Percentiles rank a stretch among this genome's conserved stretches.
phyloP scores from a whole-genome alignment of 2,113 vertebrate genomes.

The Amphiprion ocellaris region DNA sequence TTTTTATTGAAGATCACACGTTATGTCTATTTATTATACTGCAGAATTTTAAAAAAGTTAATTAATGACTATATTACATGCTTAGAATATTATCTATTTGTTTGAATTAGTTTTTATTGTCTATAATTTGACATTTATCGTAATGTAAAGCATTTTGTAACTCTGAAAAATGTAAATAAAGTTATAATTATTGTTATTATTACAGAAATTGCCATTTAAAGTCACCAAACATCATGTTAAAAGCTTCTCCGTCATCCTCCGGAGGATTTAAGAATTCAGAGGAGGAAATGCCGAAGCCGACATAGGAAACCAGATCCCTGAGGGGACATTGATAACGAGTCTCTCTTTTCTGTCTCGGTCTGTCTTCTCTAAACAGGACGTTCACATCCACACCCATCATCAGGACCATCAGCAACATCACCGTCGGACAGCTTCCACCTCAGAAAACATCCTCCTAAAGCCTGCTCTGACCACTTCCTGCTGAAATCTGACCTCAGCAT shows the following conservation, averaged over 20 bases:
- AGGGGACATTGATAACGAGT: constrained; percentile 43
- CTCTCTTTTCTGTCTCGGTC: not conserved
- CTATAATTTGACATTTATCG: too few species aligned
- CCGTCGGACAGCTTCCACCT: constrained; percentile 10
- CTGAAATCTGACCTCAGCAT: not conserved
- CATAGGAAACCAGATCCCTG: constrained; percentile 60
- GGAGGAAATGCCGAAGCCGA: constrained; percentile 66
- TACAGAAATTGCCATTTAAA: too few species aligned
- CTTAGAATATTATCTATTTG: too few species aligned
- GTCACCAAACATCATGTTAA: too few species aligned
- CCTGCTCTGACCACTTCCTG: constrained; percentile 18
- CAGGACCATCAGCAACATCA: constrained; percentile 13
- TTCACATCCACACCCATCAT: constrained; percentile 57
- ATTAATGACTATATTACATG: too few species aligned
- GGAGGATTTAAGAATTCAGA: constrained; percentile 9
- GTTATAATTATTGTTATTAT: too few species aligned
- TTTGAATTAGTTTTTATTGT: too few species aligned
- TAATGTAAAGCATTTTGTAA: too few species aligned
- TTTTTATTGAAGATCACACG: too few species aligned
- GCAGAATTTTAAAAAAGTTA: too few species aligned
- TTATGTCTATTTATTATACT: too few species aligned
- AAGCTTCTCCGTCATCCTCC: not conserved
- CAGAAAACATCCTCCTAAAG: constrained; percentile 9
- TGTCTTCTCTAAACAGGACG: constrained; percentile 66
- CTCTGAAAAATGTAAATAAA: too few species aligned